Percentiles rank a stretch among this genome's conserved stretches.
These are phyloP conservation scores for Enteromius treurensis DNA, from an alignment of 2,797 vertebrate species.

Conservation along the genomic window DNA sequence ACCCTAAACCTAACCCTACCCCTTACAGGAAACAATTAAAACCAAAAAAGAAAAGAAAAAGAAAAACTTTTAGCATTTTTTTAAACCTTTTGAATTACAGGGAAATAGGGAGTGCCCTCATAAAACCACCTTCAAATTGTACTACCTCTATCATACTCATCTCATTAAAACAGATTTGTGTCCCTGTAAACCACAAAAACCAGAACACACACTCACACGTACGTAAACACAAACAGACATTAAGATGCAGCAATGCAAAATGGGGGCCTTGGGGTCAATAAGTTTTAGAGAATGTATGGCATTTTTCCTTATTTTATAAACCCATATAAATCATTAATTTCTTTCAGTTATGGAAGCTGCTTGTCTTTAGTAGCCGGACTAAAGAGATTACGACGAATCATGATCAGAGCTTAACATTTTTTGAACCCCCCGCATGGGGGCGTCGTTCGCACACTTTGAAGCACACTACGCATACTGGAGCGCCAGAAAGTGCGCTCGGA, in stretches of 20 bases:
- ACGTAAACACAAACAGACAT: background rate
- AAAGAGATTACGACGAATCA: conserved; percentile 14
- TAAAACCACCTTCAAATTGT: no score
- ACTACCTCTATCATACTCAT: no score
- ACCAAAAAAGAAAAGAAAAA: no score
- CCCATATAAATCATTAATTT: conserved; percentile 11
- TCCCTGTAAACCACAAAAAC: no score
- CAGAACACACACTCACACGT: no score
- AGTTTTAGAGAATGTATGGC: background rate
- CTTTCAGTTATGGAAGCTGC: background rate
- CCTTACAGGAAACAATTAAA: no score
- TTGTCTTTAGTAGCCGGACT: conserved; percentile 14
- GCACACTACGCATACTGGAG: conserved; percentile 17
- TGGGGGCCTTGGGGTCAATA: background rate
- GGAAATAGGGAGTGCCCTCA: no score
- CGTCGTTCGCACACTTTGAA: conserved; percentile 67
- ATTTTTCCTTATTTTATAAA: background rate
- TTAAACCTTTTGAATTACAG: no score
- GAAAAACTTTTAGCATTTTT: no score
- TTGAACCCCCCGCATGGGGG: conserved; percentile 70
- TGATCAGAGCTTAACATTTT: conserved; percentile 7
- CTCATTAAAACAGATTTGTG: no score
- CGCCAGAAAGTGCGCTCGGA: conserved; percentile 68
- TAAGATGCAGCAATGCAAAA: background rate
- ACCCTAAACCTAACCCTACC: no score